Evolutionary conservation across 2,888 invertebrate genomes (phyloP), one percentile per base, ranked within the genome.

Genomic region (Fragum whitleyi): DNA sequence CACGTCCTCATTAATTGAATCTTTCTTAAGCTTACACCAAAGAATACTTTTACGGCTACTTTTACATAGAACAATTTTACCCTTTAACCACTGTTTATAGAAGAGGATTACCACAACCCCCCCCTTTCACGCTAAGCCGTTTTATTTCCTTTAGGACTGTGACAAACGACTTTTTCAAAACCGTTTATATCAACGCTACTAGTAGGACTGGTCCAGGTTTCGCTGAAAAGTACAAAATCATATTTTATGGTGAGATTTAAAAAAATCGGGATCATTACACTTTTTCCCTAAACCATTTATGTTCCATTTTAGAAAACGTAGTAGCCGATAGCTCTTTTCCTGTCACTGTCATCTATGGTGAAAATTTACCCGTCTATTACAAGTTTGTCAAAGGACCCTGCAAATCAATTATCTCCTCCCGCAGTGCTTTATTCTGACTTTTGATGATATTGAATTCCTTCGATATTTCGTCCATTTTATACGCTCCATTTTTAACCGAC

Each of bases 131-230:
- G 53, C 55, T 70, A 55, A 6, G 55, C 70, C 51, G 16, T 70
- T 32, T 55, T 70, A 36, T 70, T 70, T 5, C 32, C 21, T 70
- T 70, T 70, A 9, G 70, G 70, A 14, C 70, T 6, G 9, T 53
- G 70, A 55, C 70, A 70, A 36, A 55, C 55, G 55, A 70, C 53
- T 14, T 6, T 32, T n/a, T 19, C 21, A 36, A 26, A 65, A 26
- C 47, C 68, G 23, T 68, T 68, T 6, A 39, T 39, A 14, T 39
- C 39, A 51, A 69, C 21, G 29, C 32, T 29, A n/a, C 21, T 21
- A 11, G 3, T 19, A 7, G 3, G 3, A 3, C 26, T 23, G 16
- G 9, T 21, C 57, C 57, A 59, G 26, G 57, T 26, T 26, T 59
- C 57, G 19, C 7, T 59, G 7, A 59, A 59, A 59, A 19, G 9